Evolutionary conservation across 2,797 vertebrate genomes (phyloP), one percentile per base, ranked within the genome.

Genomic region (Monodelphis domestica): DNA sequence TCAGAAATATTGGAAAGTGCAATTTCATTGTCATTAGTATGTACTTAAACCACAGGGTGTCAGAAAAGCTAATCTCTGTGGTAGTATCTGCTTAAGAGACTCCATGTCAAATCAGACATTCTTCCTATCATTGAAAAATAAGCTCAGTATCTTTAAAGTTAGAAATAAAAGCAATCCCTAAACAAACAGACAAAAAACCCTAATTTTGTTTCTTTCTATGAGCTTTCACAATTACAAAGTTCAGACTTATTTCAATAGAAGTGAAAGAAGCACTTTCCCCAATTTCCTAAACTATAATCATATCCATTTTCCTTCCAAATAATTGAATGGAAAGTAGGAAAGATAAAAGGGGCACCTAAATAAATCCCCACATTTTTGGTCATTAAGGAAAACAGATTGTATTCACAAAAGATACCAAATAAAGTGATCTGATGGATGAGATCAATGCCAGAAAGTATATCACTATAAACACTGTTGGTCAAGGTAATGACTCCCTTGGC

Each of bases 21-120:
- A 92, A 91, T 95, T 95, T 92, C 93, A 93, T 70, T 94, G 70
- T 96, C 95, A 96, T 97, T 96, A 97, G 95, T 59, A 96, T 97
- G 87, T 96, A 91, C 95, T 97, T 96, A 97, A 96, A 95, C 95
- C 95, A 91, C 91, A 0, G 50, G 89, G 50, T 95, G 70, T 97
- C 97, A 91, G 53, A 93, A 95, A 91, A 97, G 93, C 91, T 97
- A 95, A 97, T 97, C 95, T 96, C 56, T 94, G 87, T 88, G 90
- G 95, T 97, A 95, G 96, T 94, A 91, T 93, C 92, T 95, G 94
- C 91, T 51, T 97, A 97, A 95, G 91, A 94, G 95, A 97, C 90
- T 94, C 93, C 94, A 12, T 95, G 95, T 96, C 94, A 96, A 90
- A 87, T 96, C 94, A 95, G 87, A 90, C 84, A 56, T 94, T 96